These are phyloP conservation scores for Acleris emargana DNA, from an alignment of 2,888 invertebrate species.

Conservation along the genomic window DNA sequence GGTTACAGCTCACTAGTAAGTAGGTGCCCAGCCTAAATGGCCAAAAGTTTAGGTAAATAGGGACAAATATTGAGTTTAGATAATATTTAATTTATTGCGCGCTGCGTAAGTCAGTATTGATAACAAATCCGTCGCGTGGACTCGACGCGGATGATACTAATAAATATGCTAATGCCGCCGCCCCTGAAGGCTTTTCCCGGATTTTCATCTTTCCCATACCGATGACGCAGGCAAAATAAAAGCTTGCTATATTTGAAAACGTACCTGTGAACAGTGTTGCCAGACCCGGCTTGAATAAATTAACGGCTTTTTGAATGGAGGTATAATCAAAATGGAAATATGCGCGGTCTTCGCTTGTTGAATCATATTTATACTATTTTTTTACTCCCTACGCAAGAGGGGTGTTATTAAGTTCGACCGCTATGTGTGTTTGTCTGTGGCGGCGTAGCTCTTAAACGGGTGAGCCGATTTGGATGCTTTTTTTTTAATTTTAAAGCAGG, in stretches of 20 bases:
- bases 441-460: too few species aligned
- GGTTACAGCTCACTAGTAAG: too few species aligned
- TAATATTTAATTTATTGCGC: constrained; percentile 58
- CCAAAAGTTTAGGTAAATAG: too few species aligned
- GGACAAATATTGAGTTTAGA: constrained; percentile 36
- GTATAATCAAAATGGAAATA: constrained; percentile 31
- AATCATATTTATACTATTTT: constrained; percentile 7
- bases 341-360: constrained; percentile 10
- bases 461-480: too few species aligned
- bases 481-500: too few species aligned
- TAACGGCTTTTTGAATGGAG: constrained; percentile 30
- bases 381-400: not conserved
- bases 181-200: constrained; percentile 75
- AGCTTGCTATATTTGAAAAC: constrained; percentile 54
- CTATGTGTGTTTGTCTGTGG: too few species aligned
- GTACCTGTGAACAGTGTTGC: constrained; percentile 49
- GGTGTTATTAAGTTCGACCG: too few species aligned
- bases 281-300: constrained; percentile 32
- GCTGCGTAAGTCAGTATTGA: constrained; percentile 68
- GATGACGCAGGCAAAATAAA: constrained; percentile 71
- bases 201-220: constrained; percentile 71
- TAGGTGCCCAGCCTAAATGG: too few species aligned
- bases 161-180: constrained; percentile 76
- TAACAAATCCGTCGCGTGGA: constrained; percentile 61
- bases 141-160: constrained; percentile 68